Evolutionary conservation across 2,797 vertebrate genomes (phyloP), one percentile per base, ranked within the genome.

Genomic region (Notoglanidium macrostoma): DNA sequence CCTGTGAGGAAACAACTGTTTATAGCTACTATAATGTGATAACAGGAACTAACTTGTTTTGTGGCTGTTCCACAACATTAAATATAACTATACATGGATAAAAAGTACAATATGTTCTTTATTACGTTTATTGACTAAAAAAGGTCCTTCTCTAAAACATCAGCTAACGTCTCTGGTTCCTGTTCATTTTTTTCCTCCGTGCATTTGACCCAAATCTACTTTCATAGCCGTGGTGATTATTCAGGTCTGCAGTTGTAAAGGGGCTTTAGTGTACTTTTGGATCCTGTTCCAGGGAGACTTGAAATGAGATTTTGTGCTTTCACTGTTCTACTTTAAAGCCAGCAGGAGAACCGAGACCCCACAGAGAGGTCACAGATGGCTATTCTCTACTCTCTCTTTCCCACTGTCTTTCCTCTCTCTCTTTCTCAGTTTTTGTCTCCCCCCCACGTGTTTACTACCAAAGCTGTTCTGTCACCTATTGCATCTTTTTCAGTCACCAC

Each of bases 291-390:
- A 83, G 79, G 11, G n/a, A 83, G 61, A 51, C 46, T 51, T 12
- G 9, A 63, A 81, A 44, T 63, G 80, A 83, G 80, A 67, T 68
- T 51, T 83, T 51, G n/a, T 23, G 80, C 44, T 68, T 54, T 83
- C 46, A 49, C 46, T 83, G 80, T 68, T 83, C 63, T 67, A 7
- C 46, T 67, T 85, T 46, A 86, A 88, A 78, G 72, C 55, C 68
- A 77, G 86, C 87, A 86, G 87, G 82, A 84, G 87, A 72, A 86
- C 73, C 9, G 51, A 85, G 82, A 86, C 61, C 70, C 78, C 83
- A 67, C 85, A 55, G 57, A 82, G 86, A 79, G 86, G 84, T 87
- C 89, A 87, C 83, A 86, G 79, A 83, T 85, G 73, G 82, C 74
- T 51, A 80, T 87, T 89, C 82, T 81, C 65, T 68, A 3, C 86